Evolutionary conservation across 2,888 invertebrate genomes (phyloP).

Genomic region (Stratiomys singularior): DNA sequence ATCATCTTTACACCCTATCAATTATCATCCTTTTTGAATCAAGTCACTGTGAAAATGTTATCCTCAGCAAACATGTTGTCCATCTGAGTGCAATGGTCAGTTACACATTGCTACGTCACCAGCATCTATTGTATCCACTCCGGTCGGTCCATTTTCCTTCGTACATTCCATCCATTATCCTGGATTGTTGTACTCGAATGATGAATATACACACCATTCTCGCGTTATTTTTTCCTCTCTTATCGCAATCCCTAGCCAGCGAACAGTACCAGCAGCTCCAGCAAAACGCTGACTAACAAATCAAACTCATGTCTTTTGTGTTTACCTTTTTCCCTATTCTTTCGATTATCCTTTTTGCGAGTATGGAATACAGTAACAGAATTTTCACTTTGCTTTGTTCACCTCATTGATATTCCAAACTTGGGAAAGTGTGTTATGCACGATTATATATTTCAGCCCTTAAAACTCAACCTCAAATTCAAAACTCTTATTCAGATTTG

Average conservation of each 20-base stretch:
- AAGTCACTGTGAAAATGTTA: constrained; percentile 42
- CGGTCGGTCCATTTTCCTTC: background rate
- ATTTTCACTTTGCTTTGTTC: background rate
- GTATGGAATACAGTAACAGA: constrained; percentile 27
- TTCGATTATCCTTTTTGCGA: constrained; percentile 39
- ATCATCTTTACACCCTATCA: background rate
- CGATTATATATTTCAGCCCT: background rate
- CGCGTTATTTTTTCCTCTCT: background rate
- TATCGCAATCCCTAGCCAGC: no score
- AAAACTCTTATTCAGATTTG: background rate
- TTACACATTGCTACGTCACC: constrained; percentile 33
- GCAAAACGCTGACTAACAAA: constrained; percentile 26
- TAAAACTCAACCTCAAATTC: background rate
- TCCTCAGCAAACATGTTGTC: background rate
- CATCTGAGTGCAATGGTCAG: constrained; percentile 20
- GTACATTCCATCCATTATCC: constrained; percentile 11
- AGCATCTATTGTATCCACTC: background rate
- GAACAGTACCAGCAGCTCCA: background rate
- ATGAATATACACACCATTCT: constrained; percentile 2
- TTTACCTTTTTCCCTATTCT: constrained; percentile 28
- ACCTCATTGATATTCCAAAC: constrained; percentile 36
- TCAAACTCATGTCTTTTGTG: constrained; percentile 33
- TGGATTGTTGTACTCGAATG: background rate
- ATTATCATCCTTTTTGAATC: constrained; percentile 2
- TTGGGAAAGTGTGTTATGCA: background rate